Evolutionary conservation across 30 jellyfish, hydroid and myxozoan species (phyloP), one percentile per base, ranked within the genome.

Genomic region (Aurelia aurita complex sp. Pacific): DNA sequence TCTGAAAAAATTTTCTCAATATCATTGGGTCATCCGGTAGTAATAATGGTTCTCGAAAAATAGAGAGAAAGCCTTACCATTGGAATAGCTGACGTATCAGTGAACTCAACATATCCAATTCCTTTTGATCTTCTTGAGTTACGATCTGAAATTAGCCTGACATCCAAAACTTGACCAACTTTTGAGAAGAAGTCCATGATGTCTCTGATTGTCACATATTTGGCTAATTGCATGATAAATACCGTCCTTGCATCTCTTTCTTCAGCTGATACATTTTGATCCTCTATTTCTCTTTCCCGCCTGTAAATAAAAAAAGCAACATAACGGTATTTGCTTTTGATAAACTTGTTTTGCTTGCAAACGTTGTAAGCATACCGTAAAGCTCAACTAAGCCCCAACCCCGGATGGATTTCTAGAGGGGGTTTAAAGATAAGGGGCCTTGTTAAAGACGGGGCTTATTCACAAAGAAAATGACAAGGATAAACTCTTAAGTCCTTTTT

Each of bases 191-290:
- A 96, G 50, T 96, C 98, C 94, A 92, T 97, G 23, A 96, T 96
- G 69, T 96, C 99, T 40, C 97, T 90, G 17, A 87, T 91, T 19
- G 98, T 91, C 59, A 91, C 98, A 54, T 86, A 79, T 72, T 95
- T 62, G 3, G 98, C 97, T 81, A 96, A 67, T 79, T 96, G 99
- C 99, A 91, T 96, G 59, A 96, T 90, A 66, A 96, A 96, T 1
- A 91, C 97, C 0, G 99, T 96, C 53, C 99, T 74, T 15, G 99
- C 97, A 96, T 96, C 99, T 35, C 99, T 79, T 71, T 96, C 99
- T 54, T 90, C 99, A 16, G 93, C 96, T 13, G 99, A 78, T 5
- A 96, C 85, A 82, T 75, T 74, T 71, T 89, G 97, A 73, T 94
- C 98, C 55, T 94, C 97, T 33, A 81, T 15, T 83, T 94, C 99